Base-by-base conservation (phyloP, 1,140 invertebrate species). In the Eupristina koningsbergeri region DNA sequence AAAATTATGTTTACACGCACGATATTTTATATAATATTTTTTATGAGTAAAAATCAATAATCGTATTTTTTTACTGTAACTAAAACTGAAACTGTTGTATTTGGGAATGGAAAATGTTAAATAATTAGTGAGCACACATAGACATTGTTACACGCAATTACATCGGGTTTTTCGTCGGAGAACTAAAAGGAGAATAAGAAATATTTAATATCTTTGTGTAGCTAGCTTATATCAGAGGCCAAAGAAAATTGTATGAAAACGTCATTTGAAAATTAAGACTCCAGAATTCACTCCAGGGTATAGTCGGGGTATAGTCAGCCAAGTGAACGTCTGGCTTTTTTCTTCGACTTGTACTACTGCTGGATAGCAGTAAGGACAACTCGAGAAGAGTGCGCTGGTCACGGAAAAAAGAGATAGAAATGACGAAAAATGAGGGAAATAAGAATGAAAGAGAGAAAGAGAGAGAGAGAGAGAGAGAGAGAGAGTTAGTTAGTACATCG, bases 191-290 rank as follows among this genome's bases (percentile, higher is more conserved):
- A 36, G 67, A 47, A 58, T 64, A 39, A 69, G 53, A 53, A 50
- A 47, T 41, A 29, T 58, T 36, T 71, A 58, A 80, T 80, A 58
- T 53, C 3, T 50, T 67, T 22, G 9, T n/a, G 31, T 8, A 31
- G n/a, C 41, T n/a, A 36, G 29, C 26, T 71, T 58, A 53, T 58
- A 58, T 71, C 39, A 80, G 58, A 73, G 67, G 67, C 79, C 67
- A 36, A 34, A 45, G 67, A 58, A 80, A 80, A 73, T 80, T 80
- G 47, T 47, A 58, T 29, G 67, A 80, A 31, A 80, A 67, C 79
- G 47, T 73, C 67, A 34, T 80, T 80, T 73, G 79, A 71, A 58
- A 80, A 80, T 80, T 80, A 80, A 73, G 79, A 73, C 45, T 58
- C 67, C 34, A 69, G 50, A 80, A 41, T 63, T 47, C 45, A 29